Base-by-base conservation (phyloP, 37 sponge, comb jelly and placozoan genomes). In the Ephydatia muelleri region DNA sequence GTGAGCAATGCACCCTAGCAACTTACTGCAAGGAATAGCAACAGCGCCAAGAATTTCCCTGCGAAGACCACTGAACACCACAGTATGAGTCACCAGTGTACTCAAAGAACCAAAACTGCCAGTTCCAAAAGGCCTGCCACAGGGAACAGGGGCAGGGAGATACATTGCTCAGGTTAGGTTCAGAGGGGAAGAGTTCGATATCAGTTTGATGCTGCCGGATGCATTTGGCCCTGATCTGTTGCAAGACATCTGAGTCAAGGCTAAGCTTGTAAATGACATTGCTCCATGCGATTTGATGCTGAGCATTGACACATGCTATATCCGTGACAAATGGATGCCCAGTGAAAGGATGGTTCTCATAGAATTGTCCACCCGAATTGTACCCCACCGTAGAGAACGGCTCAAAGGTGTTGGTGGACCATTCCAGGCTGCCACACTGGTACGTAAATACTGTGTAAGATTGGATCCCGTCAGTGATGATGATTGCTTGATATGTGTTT, bases 61-160 rank as follows among this genome's bases (percentile, higher is more conserved):
- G n/a, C n/a, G n/a, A n/a, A n/a, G n/a, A n/a, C n/a, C n/a, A n/a
- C n/a, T n/a, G n/a, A n/a, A n/a, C n/a, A n/a, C n/a, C n/a, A n/a
- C n/a, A n/a, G n/a, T n/a, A n/a, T n/a, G n/a, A n/a, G n/a, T n/a
- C n/a, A n/a, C n/a, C n/a, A n/a, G n/a, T n/a, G n/a, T n/a, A n/a
- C n/a, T n/a, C n/a, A n/a, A n/a, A n/a, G n/a, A n/a, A n/a, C n/a
- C n/a, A n/a, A n/a, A n/a, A n/a, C n/a, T n/a, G n/a, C n/a, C n/a
- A n/a, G n/a, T n/a, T n/a, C n/a, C n/a, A n/a, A n/a, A n/a, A n/a
- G n/a, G n/a, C n/a, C n/a, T n/a, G n/a, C n/a, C n/a, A n/a, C n/a
- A n/a, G n/a, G n/a, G n/a, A n/a, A 39, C 91, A 91, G 12, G 91
- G 91, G 77, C 91, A 91, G 11, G 89, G 77, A n/a, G n/a, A n/a